phyloP scores from a whole-genome alignment of 2,888 invertebrate species.

The Microctonus aethiopoides region DNA sequence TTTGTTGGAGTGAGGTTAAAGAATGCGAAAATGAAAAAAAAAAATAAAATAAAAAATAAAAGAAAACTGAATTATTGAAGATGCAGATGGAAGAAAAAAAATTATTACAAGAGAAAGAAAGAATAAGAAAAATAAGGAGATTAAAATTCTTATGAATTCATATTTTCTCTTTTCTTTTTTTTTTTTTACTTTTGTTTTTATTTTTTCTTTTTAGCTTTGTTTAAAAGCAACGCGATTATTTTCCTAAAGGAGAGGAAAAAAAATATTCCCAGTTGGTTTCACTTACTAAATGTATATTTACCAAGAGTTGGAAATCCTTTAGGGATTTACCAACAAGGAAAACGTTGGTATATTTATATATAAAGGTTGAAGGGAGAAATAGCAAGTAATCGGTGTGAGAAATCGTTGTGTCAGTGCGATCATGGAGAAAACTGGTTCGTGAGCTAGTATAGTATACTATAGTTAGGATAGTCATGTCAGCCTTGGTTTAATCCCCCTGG shows the following conservation, averaged over 20 bases:
- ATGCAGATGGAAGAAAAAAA: conserved; percentile 12
- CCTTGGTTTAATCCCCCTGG: conserved; percentile 56
- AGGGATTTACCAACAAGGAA: conserved; percentile 48
- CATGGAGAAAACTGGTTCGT: conserved; percentile 35
- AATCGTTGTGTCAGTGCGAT: conserved; percentile 41
- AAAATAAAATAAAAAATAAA: neutral
- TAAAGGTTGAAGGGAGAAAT: neutral
- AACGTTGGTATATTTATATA: neutral
- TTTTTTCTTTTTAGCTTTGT: neutral
- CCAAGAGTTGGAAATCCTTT: conserved; percentile 43
- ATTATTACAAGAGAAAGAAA: too few species aligned
- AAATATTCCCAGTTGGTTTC: conserved; percentile 19
- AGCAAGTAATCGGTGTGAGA: conserved; percentile 37
- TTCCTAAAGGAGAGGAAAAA: conserved; percentile 25
- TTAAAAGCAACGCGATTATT: conserved; percentile 8
- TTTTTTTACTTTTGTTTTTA: neutral
- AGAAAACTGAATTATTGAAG: conserved; percentile 13
- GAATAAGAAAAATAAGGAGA: neutral
- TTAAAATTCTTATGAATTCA: conserved; percentile 9
- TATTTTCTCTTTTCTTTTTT: conserved; percentile 4
- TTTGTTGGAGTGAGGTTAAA: conserved; percentile 42
- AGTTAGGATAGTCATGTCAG: conserved; percentile 54
- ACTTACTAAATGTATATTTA: neutral
- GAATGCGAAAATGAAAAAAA: conserved; percentile 29
- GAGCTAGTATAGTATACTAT: conserved; percentile 43